A percentile compares a stretch with the other conserved stretches of the same genome.
Conservation (phyloP, 1,140 invertebrate genomes). For the Bombyx mandarina region DNA sequence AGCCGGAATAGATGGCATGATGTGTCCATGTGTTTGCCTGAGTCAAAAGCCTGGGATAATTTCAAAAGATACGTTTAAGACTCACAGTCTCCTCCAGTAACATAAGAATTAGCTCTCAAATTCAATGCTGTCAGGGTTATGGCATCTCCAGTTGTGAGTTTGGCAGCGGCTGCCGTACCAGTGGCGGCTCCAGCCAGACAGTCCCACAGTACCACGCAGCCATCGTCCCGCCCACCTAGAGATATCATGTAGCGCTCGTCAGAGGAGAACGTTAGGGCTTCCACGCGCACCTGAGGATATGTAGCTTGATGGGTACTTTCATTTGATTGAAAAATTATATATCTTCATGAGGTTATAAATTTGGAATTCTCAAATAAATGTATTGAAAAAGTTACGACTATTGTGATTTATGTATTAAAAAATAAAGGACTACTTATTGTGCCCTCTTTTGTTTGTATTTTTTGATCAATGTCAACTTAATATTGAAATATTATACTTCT, state of each 20-base stretch:
- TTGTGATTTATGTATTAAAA: too few species aligned
- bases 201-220: constrained; percentile 84
- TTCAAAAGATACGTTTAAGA: constrained; percentile 4
- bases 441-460: too few species aligned
- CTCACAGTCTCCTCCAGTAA: constrained; percentile 82
- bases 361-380: too few species aligned
- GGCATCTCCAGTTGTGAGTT: constrained; percentile 78
- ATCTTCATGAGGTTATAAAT: too few species aligned
- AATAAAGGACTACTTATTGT: too few species aligned
- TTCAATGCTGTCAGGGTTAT: constrained; percentile 73
- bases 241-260: constrained; percentile 87
- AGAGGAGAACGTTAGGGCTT: constrained; percentile 85
- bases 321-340: too few species aligned
- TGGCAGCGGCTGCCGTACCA: constrained; percentile 76
- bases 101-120: constrained; percentile 73
- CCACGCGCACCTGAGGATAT: constrained; percentile 75
- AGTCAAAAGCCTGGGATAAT: too few species aligned
- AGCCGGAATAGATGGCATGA: too few species aligned
- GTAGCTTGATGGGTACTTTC: neutral
- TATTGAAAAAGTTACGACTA: too few species aligned
- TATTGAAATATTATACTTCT: too few species aligned
- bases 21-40: too few species aligned
- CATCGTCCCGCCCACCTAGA: constrained; percentile 90
- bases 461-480: too few species aligned
- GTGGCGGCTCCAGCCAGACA: constrained; percentile 75